Percentiles rank a stretch among this genome's conserved stretches.
phyloP scores from a whole-genome alignment of 2,113 vertebrate species.

The Eulemur macaco region DNA sequence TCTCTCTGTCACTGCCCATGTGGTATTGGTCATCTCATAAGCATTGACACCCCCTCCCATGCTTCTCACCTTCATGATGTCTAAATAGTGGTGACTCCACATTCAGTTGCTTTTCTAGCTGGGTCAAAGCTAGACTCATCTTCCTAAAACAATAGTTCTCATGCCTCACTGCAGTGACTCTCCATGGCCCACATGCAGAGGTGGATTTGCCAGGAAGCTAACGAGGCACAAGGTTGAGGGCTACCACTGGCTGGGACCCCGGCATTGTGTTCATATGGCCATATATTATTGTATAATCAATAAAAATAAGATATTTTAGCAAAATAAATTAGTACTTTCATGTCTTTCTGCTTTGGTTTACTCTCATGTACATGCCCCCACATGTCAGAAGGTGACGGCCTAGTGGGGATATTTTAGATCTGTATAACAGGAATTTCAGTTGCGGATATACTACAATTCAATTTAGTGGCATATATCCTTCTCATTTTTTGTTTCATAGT shows the following conservation, averaged over 20 bases:
- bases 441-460: not conserved
- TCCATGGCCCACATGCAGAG: not conserved
- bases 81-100: not conserved
- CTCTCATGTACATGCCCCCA: fast-evolving
- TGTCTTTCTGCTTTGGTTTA: not conserved
- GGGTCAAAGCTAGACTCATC: not conserved
- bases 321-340: not conserved
- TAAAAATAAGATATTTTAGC: not conserved
- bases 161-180: not conserved
- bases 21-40: not conserved
- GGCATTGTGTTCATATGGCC: not conserved
- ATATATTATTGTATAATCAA: not conserved
- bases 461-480: not conserved
- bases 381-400: not conserved
- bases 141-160: not conserved
- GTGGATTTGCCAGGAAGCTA: not conserved
- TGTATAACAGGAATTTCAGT: not conserved
- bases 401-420: not conserved
- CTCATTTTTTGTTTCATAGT: not conserved
- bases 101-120: not conserved
- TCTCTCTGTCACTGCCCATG: not conserved
- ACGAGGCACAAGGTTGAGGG: not conserved
- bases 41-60: not conserved
- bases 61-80: not conserved
- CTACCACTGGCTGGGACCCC: too few species aligned